phyloP scores from a whole-genome alignment of 1,140 invertebrate genomes.

The Grapholita molesta region DNA sequence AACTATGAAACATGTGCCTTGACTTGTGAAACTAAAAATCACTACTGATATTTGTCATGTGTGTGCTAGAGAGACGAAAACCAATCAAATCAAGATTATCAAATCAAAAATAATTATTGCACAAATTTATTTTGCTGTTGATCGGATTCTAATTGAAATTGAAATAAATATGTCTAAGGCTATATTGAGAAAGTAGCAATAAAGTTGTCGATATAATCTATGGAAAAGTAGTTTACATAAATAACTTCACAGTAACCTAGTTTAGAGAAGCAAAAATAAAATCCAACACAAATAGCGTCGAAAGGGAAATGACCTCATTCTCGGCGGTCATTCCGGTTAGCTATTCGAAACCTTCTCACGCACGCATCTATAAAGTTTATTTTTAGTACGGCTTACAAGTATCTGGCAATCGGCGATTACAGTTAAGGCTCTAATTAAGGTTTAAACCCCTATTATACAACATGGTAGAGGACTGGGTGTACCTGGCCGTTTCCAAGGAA shows the following conservation, averaged over 20 bases:
- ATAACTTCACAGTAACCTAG: constrained; percentile 38
- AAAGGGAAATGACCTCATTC: constrained; percentile 71
- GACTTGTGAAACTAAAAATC: too few relatives aligned
- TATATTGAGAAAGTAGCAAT: neutral
- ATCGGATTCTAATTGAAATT: too few relatives aligned
- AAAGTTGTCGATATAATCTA: neutral
- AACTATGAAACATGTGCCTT: too few relatives aligned
- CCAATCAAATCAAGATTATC: too few relatives aligned
- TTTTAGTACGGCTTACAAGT: constrained; percentile 55
- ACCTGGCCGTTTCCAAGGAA: neutral
- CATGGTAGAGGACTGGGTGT: neutral
- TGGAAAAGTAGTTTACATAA: constrained; percentile 29
- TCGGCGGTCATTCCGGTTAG: constrained; percentile 38
- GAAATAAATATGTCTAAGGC: neutral
- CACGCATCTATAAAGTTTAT: constrained; percentile 66
- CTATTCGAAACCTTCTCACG: constrained; percentile 58
- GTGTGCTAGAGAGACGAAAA: too few relatives aligned
- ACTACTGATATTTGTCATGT: too few relatives aligned
- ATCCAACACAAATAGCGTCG: constrained; percentile 52
- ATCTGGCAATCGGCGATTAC: constrained; percentile 63
- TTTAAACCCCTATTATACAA: constrained; percentile 24
- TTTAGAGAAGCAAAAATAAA: constrained; percentile 52
- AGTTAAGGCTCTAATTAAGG: constrained; percentile 60
- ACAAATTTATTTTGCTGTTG: too few relatives aligned
- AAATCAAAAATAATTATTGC: too few relatives aligned